Percentiles rank a stretch among this genome's conserved stretches.
Evolutionary conservation across 1,140 invertebrate species (phyloP).

Genomic region (Eciton burchellii): DNA sequence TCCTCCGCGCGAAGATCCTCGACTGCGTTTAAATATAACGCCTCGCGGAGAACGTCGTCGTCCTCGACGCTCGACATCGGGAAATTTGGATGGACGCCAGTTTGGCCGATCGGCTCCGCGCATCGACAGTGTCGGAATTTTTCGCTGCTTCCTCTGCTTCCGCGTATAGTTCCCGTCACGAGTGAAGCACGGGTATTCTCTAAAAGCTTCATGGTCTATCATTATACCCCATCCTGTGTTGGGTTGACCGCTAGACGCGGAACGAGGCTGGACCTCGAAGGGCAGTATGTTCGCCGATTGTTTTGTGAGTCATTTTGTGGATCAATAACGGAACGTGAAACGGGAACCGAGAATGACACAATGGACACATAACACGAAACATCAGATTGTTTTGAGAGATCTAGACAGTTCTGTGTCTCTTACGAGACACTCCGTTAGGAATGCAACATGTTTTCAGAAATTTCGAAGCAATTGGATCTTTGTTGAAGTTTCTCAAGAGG

Average conservation of each 20-base stretch:
- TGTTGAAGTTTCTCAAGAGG: not conserved
- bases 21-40: constrained; percentile 81
- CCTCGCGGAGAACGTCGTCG: constrained; percentile 68
- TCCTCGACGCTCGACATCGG: constrained; percentile 64
- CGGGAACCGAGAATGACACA: not conserved
- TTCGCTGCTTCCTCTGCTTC: not conserved
- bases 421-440: not conserved
- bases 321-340: not conserved
- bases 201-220: not conserved
- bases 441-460: not conserved
- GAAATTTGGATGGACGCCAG: constrained; percentile 75
- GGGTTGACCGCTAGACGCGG: not conserved
- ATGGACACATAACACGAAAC: not conserved
- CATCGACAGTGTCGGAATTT: constrained; percentile 4
- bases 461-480: not conserved
- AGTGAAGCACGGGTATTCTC: not conserved
- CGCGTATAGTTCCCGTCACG: not conserved
- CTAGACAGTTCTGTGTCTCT: not conserved
- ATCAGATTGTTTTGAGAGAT: not conserved
- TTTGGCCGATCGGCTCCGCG: constrained; percentile 60
- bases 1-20: constrained; percentile 72
- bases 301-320: constrained; percentile 3
- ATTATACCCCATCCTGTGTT: not conserved
- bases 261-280: not conserved
- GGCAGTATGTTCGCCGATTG: not conserved